Conservation (phyloP, 2,888 invertebrate genomes). For the Lasioglossum figueresi region DNA sequence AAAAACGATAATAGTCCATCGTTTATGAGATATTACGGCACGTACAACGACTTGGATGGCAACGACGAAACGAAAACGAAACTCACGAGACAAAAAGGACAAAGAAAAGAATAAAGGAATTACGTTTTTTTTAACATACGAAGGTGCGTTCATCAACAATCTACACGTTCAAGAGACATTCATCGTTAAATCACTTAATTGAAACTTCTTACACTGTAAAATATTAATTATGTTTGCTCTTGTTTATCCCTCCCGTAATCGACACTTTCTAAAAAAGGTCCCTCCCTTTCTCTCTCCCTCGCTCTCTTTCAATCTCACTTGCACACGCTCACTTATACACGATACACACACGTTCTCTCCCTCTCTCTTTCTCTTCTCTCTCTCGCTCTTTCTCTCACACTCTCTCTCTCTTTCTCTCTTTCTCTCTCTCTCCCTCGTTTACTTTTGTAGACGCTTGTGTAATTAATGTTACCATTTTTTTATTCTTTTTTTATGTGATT, state of each 20-base stretch:
- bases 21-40: conserved; percentile 57
- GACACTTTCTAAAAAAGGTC: conserved; percentile 36
- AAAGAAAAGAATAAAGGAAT: conserved; percentile 17
- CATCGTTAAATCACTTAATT: conserved; percentile 67
- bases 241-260: conserved; percentile 37
- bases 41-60: conserved; percentile 63
- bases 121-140: conserved; percentile 32
- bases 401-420: background rate
- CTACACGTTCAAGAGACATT: conserved; percentile 69
- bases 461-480: conserved; percentile 40
- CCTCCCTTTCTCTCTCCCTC: background rate
- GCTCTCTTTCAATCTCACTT: conserved; percentile 12
- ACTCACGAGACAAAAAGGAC: conserved; percentile 19
- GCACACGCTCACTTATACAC: background rate
- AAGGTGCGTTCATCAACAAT: conserved; percentile 62
- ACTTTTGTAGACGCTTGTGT: conserved; percentile 61
- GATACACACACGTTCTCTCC: background rate
- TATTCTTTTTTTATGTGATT: conserved; percentile 42
- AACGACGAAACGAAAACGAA: conserved; percentile 59
- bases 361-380: conserved; percentile 6
- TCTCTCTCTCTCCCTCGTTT: conserved; percentile 44
- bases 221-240: conserved; percentile 65
- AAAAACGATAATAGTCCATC: conserved; percentile 60
- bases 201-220: conserved; percentile 68
- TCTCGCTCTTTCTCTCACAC: background rate